phyloP scores from a whole-genome alignment of 2,888 invertebrate species.

The Aphodius sticticus region DNA sequence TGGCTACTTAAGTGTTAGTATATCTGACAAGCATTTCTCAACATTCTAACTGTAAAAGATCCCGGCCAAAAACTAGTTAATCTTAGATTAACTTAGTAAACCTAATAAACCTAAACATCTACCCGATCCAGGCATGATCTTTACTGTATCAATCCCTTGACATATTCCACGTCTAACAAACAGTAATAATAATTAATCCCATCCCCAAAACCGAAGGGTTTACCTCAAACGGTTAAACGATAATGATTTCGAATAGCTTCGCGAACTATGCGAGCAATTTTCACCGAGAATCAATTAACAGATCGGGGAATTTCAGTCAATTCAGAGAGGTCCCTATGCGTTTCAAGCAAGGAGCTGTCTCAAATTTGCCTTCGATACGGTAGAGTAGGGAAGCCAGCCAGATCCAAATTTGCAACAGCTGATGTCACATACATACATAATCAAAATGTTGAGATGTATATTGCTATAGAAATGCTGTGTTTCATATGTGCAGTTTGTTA shows the following conservation, averaged over 20 bases:
- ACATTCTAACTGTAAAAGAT: too few species aligned
- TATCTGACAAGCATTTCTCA: too few species aligned
- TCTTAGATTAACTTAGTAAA: too few species aligned
- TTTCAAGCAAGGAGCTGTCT: not conserved
- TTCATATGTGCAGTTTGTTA: too few species aligned
- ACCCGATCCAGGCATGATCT: not conserved
- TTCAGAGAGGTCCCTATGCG: not conserved
- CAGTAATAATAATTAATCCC: not conserved
- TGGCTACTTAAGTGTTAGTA: too few species aligned
- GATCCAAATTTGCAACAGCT: not conserved
- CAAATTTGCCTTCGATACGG: not conserved
- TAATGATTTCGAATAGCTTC: slow-evolving; percentile 4
- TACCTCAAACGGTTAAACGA: not conserved
- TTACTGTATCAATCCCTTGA: not conserved
- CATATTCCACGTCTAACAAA: not conserved
- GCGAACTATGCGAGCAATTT: not conserved
- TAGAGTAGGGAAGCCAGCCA: not conserved
- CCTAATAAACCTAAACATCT: too few species aligned
- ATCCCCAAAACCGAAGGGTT: not conserved
- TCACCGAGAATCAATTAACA: not conserved
- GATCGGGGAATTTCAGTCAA: not conserved
- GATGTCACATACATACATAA: not conserved
- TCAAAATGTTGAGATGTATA: not conserved
- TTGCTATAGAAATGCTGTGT: too few species aligned
- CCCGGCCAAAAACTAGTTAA: too few species aligned